Evolutionary conservation across 2,113 vertebrate species (phyloP).

Genomic region (Promerops cafer): DNA sequence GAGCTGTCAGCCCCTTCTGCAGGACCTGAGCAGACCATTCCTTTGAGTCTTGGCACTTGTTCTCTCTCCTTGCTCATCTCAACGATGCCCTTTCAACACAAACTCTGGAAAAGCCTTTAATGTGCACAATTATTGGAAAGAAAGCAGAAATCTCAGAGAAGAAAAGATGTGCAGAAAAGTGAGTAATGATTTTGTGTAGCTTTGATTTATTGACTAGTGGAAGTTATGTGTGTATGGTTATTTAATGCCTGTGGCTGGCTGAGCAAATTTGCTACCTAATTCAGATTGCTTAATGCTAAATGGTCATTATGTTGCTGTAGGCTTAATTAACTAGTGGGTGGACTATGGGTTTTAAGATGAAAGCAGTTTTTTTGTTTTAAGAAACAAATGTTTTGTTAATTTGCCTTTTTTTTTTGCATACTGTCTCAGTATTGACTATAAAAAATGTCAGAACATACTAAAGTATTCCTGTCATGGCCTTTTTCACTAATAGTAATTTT

Average conservation of each 20-base stretch:
- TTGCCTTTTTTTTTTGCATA: neutral
- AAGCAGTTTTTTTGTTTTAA: neutral
- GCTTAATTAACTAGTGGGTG: neutral
- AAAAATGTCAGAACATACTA: neutral
- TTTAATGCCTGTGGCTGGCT: neutral
- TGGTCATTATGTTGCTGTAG: neutral
- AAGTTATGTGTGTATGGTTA: neutral
- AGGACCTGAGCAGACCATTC: neutral
- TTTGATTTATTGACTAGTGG: constrained; percentile 19
- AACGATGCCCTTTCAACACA: neutral
- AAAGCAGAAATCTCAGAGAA: neutral
- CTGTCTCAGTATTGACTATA: neutral
- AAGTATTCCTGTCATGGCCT: neutral
- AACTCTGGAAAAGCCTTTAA: neutral
- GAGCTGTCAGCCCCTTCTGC: neutral
- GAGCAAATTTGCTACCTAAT: neutral
- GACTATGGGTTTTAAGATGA: neutral
- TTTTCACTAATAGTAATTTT: neutral
- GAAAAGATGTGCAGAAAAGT: neutral
- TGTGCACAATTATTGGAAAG: neutral
- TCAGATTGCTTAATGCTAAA: neutral
- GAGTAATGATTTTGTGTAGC: neutral
- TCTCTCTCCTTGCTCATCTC: neutral
- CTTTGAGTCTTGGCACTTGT: neutral
- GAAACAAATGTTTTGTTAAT: neutral